These are phyloP conservation scores for Todus mexicanus DNA, from an alignment of 2,797 vertebrate genomes.

Conservation along the genomic window DNA sequence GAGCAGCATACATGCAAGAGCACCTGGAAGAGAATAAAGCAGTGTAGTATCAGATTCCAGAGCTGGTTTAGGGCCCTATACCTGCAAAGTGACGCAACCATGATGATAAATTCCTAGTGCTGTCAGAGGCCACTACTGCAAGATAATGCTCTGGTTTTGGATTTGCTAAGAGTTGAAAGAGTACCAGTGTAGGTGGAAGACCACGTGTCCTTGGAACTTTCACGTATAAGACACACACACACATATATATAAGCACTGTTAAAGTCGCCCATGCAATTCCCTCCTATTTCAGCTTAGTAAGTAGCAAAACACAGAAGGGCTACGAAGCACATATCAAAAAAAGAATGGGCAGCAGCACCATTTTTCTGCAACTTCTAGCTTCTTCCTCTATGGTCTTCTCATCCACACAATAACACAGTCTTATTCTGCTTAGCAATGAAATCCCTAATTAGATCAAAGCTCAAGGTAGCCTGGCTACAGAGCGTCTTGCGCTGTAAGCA, in stretches of 20 bases:
- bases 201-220: accelerated
- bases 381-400: not conserved
- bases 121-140: not conserved
- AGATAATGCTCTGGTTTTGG: not conserved
- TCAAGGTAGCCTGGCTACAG: slow-evolving; percentile 3
- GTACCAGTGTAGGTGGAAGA: not conserved
- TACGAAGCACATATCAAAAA: not conserved
- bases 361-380: not conserved
- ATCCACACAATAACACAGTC: not conserved
- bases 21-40: not conserved
- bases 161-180: not conserved
- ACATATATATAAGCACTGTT: not conserved
- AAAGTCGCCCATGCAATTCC: not conserved
- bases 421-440: slow-evolving; percentile 6
- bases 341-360: not conserved
- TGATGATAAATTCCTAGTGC: not conserved
- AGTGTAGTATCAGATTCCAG: not conserved
- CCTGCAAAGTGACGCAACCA: not conserved
- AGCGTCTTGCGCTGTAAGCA: slow-evolving; percentile 14
- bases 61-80: not conserved
- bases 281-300: not conserved
- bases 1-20: not conserved
- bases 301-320: not conserved
- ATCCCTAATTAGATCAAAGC: slow-evolving; percentile 37
- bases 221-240: not conserved